These are phyloP conservation scores for Choreutis nemorana DNA, from an alignment of 2,888 invertebrate species.

Conservation along the genomic window DNA sequence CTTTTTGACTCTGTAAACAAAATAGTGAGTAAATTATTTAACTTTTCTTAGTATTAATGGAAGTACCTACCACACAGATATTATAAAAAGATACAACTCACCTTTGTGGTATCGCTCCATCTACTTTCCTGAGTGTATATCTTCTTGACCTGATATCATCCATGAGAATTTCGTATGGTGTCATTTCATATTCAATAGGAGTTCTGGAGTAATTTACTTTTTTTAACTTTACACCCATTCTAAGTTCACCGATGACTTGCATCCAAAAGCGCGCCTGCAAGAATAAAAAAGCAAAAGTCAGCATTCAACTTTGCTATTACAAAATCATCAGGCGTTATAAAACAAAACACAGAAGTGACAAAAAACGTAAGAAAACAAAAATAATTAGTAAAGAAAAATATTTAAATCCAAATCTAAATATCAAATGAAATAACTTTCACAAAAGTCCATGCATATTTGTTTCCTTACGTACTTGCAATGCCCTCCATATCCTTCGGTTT, in stretches of 20 bases:
- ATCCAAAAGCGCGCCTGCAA: constrained; percentile 92
- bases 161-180: constrained; percentile 96
- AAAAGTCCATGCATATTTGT: too few species aligned
- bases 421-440: too few species aligned
- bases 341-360: constrained; percentile 10
- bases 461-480: constrained; percentile 76
- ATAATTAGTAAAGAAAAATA: too few species aligned
- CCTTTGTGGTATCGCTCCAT: constrained; percentile 80
- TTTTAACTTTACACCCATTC: constrained; percentile 92
- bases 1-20: constrained; percentile 77
- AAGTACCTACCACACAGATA: too few species aligned
- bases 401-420: too few species aligned
- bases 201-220: constrained; percentile 80
- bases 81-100: constrained; percentile 21
- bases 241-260: constrained; percentile 91
- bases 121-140: constrained; percentile 89
- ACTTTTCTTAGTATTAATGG: too few species aligned
- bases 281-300: constrained; percentile 15
- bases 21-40: constrained; percentile 7
- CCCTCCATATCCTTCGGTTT: constrained; percentile 80
- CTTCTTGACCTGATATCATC: constrained; percentile 92
- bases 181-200: constrained; percentile 90
- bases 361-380: too few species aligned
- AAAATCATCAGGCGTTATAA: constrained; percentile 18
- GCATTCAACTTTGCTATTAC: constrained; percentile 28